phyloP scores from a whole-genome alignment of 2,113 vertebrate genomes.

The Bufo bufo region DNA sequence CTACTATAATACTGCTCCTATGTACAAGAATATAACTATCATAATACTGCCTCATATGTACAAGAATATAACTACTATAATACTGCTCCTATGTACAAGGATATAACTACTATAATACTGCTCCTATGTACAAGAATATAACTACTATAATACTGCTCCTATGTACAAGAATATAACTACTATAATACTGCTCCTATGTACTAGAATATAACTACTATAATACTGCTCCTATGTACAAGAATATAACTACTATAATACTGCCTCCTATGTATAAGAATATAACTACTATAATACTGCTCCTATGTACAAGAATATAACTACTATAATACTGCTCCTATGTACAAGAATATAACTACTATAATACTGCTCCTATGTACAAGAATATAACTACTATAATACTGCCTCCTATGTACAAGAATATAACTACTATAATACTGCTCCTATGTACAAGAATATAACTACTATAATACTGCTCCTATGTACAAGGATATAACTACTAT shows the following conservation, averaged over 20 bases:
- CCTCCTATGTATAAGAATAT: background rate
- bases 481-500: no score
- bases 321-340: background rate
- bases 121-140: background rate
- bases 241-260: background rate
- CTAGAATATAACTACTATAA: conserved; percentile 12
- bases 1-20: background rate
- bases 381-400: no score
- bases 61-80: background rate
- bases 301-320: conserved; percentile 7
- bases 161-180: background rate
- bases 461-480: no score
- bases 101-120: no score
- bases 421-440: no score
- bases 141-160: no score
- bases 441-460: no score
- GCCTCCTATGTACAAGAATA: no score
- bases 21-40: background rate
- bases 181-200: background rate
- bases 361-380: background rate
- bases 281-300: conserved; percentile 11
- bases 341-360: conserved; percentile 5
- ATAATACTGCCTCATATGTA: background rate
- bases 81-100: no score
- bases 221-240: background rate